Evolutionary conservation across 2,888 invertebrate genomes (phyloP).

Genomic region (Anoplius nigerrimus): DNA sequence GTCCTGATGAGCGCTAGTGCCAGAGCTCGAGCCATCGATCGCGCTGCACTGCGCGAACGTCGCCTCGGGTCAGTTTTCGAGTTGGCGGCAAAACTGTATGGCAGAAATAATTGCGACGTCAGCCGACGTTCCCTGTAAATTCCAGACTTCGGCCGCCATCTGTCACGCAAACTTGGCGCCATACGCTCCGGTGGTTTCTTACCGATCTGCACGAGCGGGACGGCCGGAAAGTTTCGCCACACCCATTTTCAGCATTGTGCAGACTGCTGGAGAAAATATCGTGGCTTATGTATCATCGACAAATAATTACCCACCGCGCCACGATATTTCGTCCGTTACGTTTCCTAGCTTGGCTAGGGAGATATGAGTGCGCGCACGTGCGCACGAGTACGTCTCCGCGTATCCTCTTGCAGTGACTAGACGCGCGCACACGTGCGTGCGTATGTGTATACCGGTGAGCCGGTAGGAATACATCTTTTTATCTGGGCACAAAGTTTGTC

Average conservation of each 20-base stretch:
- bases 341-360: too few relatives aligned
- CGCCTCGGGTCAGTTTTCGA: slow-evolving; percentile 28
- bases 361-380: not conserved
- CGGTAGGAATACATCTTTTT: not conserved
- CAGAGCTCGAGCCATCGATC: slow-evolving; percentile 26
- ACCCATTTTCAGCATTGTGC: slow-evolving; percentile 35
- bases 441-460: not conserved
- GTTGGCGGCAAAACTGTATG: slow-evolving; percentile 49
- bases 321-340: slow-evolving; percentile 16
- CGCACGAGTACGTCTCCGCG: not conserved
- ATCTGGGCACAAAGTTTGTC: not conserved
- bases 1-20: too few relatives aligned
- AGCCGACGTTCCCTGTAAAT: slow-evolving; percentile 59
- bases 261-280: slow-evolving; percentile 43
- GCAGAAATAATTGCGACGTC: slow-evolving; percentile 61
- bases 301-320: slow-evolving; percentile 46
- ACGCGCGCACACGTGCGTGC: too few relatives aligned
- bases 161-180: slow-evolving; percentile 61
- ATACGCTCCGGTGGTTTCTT: slow-evolving; percentile 60
- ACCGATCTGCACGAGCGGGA: slow-evolving; percentile 42
- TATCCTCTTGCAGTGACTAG: too few relatives aligned
- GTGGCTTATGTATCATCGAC: slow-evolving; percentile 47
- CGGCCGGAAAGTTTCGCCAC: not conserved
- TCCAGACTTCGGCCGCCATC: slow-evolving; percentile 58
- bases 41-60: slow-evolving; percentile 22